phyloP scores from a whole-genome alignment of 2,888 invertebrate genomes.

The Cepaea hortensis region DNA sequence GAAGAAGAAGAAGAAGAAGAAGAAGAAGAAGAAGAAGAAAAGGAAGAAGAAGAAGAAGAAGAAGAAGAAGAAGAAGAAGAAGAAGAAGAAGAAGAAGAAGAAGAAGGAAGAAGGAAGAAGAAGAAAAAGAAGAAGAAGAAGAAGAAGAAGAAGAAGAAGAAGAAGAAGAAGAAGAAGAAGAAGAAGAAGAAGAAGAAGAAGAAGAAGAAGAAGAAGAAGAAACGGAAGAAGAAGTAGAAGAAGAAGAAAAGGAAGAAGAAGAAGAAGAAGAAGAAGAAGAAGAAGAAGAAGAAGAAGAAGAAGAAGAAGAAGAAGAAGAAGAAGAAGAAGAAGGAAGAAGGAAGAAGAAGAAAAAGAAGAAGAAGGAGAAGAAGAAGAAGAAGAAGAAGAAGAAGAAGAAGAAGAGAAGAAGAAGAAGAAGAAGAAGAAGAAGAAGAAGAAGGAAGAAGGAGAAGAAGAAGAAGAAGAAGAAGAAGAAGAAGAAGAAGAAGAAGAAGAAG shows the following conservation, averaged over 20 bases:
- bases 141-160: neutral
- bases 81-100: neutral
- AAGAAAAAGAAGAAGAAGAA: neutral
- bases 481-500: slow-evolving; percentile 1
- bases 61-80: neutral
- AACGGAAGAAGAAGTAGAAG: neutral
- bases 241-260: neutral
- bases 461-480: neutral
- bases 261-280: slow-evolving; percentile 9
- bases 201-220: neutral
- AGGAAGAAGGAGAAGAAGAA: neutral
- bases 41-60: neutral
- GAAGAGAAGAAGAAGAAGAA: neutral
- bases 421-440: neutral
- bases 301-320: neutral
- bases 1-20: neutral
- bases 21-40: neutral
- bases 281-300: neutral
- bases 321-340: neutral
- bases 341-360: neutral
- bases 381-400: slow-evolving; percentile 8
- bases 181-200: neutral
- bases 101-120: neutral
- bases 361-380: neutral
- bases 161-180: neutral